phyloP scores from a whole-genome alignment of 92 coral and sea anemone genomes.

The Paramuricea clavata region DNA sequence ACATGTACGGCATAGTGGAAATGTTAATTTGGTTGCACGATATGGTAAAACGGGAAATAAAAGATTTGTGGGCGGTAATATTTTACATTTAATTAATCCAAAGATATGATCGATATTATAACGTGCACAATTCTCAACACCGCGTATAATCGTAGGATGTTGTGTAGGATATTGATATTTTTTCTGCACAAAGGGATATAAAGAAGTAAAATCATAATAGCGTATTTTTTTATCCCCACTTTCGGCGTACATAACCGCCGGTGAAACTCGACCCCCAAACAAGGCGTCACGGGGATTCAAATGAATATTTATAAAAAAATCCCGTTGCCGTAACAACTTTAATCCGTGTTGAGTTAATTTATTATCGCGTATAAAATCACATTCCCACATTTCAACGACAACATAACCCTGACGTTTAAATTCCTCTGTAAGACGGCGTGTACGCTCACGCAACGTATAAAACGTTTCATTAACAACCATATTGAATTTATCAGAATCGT shows the following conservation, averaged over 20 bases:
- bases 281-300: no score
- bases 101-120: background rate
- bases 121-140: conserved; percentile 7
- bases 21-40: conserved; percentile 6
- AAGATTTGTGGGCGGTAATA: conserved; percentile 18
- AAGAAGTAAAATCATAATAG: no score
- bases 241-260: conserved; percentile 10
- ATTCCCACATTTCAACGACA: no score
- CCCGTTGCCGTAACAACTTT: background rate
- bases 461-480: conserved; percentile 19
- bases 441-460: background rate
- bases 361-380: background rate
- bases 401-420: conserved; percentile 17
- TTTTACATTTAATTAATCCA: conserved; percentile 18
- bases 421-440: background rate
- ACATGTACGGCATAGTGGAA: conserved; percentile 10
- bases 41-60: conserved; percentile 24
- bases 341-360: background rate
- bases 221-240: background rate
- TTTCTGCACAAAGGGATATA: conserved; percentile 35
- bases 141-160: background rate
- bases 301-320: background rate
- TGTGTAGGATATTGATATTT: background rate
- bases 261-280: no score
- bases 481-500: background rate